phyloP scores from a whole-genome alignment of 2,113 vertebrate species.

The Hippolais icterina region DNA sequence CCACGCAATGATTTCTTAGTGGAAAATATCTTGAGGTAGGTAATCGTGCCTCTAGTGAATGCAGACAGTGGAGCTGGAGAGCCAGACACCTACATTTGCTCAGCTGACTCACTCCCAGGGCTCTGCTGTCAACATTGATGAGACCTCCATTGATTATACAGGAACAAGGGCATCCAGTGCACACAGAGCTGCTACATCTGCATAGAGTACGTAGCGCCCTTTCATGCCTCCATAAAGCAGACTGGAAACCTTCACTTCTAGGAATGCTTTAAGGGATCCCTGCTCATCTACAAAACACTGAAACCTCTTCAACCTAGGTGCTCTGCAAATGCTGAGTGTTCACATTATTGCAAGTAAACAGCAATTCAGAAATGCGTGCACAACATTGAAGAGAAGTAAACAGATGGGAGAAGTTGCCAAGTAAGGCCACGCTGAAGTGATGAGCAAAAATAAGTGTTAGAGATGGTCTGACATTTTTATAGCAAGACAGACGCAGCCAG shows the following conservation, averaged over 20 bases:
- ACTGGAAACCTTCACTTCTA: neutral
- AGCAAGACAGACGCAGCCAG: neutral
- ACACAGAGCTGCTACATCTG: neutral
- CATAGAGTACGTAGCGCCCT: fast-evolving
- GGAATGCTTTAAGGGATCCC: neutral
- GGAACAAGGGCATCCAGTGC: neutral
- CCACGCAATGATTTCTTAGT: slow-evolving; percentile 22
- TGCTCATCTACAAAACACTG: neutral
- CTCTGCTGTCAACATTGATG: neutral
- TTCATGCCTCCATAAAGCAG: neutral
- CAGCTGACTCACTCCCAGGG: neutral
- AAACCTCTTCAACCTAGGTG: neutral
- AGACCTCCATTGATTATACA: neutral
- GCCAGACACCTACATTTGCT: slow-evolving; percentile 34
- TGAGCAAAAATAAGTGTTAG: slow-evolving; percentile 35
- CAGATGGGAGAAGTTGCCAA: slow-evolving; percentile 56
- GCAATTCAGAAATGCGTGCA: neutral
- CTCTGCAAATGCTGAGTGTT: neutral
- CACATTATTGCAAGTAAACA: neutral
- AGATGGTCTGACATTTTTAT: slow-evolving; percentile 48
- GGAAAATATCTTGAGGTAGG: neutral
- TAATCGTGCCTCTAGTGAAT: neutral
- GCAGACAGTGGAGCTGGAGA: slow-evolving; percentile 15
- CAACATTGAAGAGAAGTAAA: slow-evolving; percentile 8
- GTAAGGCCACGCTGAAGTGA: slow-evolving; percentile 7